Conservation (phyloP, 2,888 invertebrate species). For the Dryococelus australis region DNA sequence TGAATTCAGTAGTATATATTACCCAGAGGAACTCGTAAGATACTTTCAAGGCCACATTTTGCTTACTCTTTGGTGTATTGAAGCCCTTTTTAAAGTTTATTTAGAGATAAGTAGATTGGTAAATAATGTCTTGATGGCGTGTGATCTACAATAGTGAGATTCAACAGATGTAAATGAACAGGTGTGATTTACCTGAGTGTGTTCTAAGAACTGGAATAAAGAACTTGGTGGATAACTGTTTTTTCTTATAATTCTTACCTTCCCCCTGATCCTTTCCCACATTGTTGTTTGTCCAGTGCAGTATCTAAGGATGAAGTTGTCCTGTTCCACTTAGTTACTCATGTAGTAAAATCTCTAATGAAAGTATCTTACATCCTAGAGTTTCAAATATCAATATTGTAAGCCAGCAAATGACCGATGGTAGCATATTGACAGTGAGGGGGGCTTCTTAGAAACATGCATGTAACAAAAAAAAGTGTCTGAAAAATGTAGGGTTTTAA, state of each 20-base stretch:
- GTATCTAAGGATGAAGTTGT: too few species aligned
- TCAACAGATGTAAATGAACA: neutral
- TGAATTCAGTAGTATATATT: neutral
- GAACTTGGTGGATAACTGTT: neutral
- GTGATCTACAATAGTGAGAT: neutral
- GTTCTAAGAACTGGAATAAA: neutral
- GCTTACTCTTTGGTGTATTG: neutral
- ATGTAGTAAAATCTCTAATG: neutral
- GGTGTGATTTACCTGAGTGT: neutral
- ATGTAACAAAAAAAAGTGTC: neutral
- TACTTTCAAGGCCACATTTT: neutral
- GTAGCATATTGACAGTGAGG: neutral
- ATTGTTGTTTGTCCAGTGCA: too few species aligned
- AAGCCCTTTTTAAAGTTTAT: neutral
- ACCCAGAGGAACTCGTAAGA: neutral
- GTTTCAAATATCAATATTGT: neutral
- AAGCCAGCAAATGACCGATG: neutral
- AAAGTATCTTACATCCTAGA: neutral
- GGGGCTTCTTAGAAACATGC: neutral
- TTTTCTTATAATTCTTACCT: neutral
- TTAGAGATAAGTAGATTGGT: constrained; percentile 10
- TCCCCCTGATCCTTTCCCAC: neutral
- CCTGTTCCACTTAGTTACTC: too few species aligned
- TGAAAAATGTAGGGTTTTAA: neutral
- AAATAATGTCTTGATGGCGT: neutral